A percentile compares a stretch with the other conserved stretches of the same genome.
Conservation (phyloP, 2,888 invertebrate species). For the Drosophila mercatorum region DNA sequence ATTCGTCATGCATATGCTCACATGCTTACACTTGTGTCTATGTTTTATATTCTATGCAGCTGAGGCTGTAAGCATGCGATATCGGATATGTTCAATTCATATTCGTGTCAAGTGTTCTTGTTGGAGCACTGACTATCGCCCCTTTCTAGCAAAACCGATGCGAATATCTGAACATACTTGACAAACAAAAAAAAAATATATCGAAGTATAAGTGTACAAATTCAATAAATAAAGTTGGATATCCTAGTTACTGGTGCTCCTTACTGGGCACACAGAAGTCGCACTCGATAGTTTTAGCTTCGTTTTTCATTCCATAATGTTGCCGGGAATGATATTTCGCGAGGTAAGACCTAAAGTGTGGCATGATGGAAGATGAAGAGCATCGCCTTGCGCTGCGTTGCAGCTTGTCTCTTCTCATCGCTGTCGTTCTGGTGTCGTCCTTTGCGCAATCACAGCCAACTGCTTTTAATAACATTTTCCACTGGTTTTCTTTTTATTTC, state of each 20-base stretch:
- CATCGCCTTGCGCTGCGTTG: conserved; percentile 25
- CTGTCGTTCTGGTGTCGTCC: conserved; percentile 25
- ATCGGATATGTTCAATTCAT: too few relatives aligned
- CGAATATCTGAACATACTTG: background rate
- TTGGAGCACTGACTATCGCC: too few relatives aligned
- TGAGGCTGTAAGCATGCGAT: too few relatives aligned
- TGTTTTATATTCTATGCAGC: too few relatives aligned
- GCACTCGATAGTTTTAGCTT: conserved; percentile 19
- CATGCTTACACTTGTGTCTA: too few relatives aligned
- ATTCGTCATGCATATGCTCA: too few relatives aligned
- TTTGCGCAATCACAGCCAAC: conserved; percentile 65
- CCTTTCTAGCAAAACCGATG: background rate
- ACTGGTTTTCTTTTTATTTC: conserved; percentile 43
- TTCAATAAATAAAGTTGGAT: too few relatives aligned
- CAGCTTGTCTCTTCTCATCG: conserved; percentile 30
- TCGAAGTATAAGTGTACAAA: too few relatives aligned
- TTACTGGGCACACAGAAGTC: too few relatives aligned
- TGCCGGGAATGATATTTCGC: conserved; percentile 33
- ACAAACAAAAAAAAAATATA: too few relatives aligned
- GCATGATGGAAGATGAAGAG: conserved; percentile 38
- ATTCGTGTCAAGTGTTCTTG: too few relatives aligned
- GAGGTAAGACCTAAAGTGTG: conserved; percentile 28
- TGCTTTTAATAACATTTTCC: conserved; percentile 76
- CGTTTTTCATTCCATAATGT: conserved; percentile 23
- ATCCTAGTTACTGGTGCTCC: background rate